A percentile compares a stretch with the other conserved stretches of the same genome.
Conservation (phyloP, 2,888 invertebrate genomes). For the Drosophila kambysellisi region DNA sequence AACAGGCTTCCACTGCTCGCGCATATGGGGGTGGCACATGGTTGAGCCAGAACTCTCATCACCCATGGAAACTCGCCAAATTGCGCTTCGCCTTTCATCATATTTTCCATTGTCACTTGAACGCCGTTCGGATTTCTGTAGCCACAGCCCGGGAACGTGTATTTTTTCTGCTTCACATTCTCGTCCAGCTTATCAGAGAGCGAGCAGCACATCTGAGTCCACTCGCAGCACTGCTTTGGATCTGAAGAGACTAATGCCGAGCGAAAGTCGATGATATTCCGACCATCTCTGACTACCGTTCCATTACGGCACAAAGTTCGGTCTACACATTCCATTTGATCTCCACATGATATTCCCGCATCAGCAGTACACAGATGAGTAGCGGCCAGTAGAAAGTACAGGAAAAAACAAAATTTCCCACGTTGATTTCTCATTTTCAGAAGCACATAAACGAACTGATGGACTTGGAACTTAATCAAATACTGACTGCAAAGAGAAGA, state of each 20-base stretch:
- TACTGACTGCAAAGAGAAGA: not conserved
- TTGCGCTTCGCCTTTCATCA: not conserved
- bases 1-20: conserved; percentile 7
- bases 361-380: not conserved
- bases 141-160: not conserved
- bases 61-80: conserved; percentile 44
- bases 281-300: not conserved
- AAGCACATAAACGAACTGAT: not conserved
- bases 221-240: accelerated
- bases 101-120: not conserved
- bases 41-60: conserved; percentile 85
- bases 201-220: accelerated
- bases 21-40: accelerated
- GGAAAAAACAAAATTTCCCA: not conserved
- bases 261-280: accelerated
- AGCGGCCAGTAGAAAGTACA: not conserved
- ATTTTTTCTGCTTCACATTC: accelerated
- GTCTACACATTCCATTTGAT: not conserved
- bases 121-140: not conserved
- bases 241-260: not conserved
- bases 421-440: not conserved
- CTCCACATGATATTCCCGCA: not conserved
- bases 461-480: not conserved
- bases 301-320: accelerated
- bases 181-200: not conserved